These are phyloP conservation scores for Frankliniella fusca DNA, from an alignment of 2,888 invertebrate species.

Conservation along the genomic window DNA sequence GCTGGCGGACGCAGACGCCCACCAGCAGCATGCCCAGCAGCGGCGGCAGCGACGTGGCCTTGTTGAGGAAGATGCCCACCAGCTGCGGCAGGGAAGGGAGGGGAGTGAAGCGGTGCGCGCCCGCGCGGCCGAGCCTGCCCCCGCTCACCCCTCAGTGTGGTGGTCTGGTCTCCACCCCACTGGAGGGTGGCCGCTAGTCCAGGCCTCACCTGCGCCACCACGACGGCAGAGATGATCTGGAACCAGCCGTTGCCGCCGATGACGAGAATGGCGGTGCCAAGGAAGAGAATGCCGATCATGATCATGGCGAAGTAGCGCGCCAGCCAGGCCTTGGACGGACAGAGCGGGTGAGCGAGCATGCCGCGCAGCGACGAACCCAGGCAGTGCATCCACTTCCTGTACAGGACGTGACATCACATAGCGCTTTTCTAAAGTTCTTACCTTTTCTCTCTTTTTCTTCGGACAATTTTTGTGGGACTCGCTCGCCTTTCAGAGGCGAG, in stretches of 20 bases:
- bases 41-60: conserved; percentile 3
- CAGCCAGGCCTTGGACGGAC: not conserved
- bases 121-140: no score
- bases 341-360: not conserved
- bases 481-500: no score
- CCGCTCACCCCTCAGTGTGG: no score
- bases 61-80: conserved; percentile 3
- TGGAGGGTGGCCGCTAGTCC: no score
- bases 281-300: conserved; percentile 2
- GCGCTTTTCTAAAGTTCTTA: not conserved
- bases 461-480: not conserved
- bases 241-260: conserved; percentile 7
- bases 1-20: not conserved
- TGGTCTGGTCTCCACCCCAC: no score
- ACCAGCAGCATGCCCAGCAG: conserved; percentile 13
- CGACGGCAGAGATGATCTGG: not conserved
- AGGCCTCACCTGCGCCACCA: not conserved
- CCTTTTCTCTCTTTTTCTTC: not conserved
- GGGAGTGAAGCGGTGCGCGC: not conserved
- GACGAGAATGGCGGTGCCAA: not conserved
- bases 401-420: not conserved
- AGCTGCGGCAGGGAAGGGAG: not conserved
- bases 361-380: not conserved
- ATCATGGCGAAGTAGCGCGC: not conserved
- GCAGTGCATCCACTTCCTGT: not conserved